phyloP scores from a whole-genome alignment of 2,888 invertebrate species.

The Ernsta delagoae region DNA sequence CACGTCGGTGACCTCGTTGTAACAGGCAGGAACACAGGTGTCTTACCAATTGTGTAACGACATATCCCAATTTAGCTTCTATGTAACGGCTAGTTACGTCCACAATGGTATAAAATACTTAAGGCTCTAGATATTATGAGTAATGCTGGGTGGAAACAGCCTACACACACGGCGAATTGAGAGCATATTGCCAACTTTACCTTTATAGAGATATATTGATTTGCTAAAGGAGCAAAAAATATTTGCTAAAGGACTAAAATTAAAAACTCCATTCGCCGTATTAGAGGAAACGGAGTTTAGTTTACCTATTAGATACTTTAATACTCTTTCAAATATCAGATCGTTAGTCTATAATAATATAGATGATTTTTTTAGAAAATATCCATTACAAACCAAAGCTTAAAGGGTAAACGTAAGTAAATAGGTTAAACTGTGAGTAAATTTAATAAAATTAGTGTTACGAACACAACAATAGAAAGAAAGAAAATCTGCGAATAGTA shows the following conservation, averaged over 20 bases:
- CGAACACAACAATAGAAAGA: no score
- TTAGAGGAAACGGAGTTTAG: background rate
- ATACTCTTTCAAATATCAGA: no score
- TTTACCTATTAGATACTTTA: no score
- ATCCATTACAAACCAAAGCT: no score
- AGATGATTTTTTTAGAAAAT: no score
- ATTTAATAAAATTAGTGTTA: no score
- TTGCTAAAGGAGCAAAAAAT: background rate
- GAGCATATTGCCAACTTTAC: conserved; percentile 18
- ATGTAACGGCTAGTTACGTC: conserved; percentile 7
- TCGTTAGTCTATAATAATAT: no score
- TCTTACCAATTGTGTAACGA: conserved; percentile 6
- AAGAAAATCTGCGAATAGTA: no score
- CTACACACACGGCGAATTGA: conserved; percentile 14
- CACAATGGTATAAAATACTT: conserved; percentile 6
- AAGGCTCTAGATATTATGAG: background rate
- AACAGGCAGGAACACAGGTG: conserved; percentile 17
- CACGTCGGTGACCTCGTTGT: conserved; percentile 5
- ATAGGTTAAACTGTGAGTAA: no score
- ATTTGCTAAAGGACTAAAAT: conserved; percentile 4
- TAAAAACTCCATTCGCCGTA: conserved; percentile 6
- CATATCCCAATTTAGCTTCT: conserved; percentile 13
- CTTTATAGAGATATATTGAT: conserved; percentile 3
- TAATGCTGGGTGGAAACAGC: conserved; percentile 17
- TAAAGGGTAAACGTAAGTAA: no score